Base-by-base conservation (phyloP, 2,888 invertebrate genomes). In the Nomada flava region DNA sequence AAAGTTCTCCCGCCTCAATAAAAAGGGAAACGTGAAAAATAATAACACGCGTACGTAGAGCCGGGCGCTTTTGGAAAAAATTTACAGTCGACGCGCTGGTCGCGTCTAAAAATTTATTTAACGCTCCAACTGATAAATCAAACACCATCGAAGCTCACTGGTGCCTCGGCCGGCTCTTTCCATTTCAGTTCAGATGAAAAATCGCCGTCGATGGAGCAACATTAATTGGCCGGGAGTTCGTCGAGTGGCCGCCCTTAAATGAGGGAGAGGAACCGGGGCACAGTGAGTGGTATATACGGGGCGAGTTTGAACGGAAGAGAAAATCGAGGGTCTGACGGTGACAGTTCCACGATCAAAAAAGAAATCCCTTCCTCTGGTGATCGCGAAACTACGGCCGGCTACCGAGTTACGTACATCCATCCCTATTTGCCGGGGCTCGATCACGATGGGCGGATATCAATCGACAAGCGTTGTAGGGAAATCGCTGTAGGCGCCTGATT, bases 381-480 rank as follows among this genome's bases (percentile, higher is more conserved):
- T 63, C 20, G 52, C 23, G 44, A 44, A 26, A 47, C 18, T 73
- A 23, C 29, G 63, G 29, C 23, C n/a, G 29, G 13, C 42, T 20
- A 55, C 11, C 20, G 20, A 20, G 55, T 44, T 47, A 50, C 11
- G 44, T 59, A 59, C 63, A 50, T 75, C 63, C 63, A n/a, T 69
- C 69, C 36, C 44, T 62, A 75, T 71, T 81, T 52, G 42, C 53
- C 63, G 11, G 44, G 29, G 50, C 9, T 72, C 76, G 64, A 82
- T 76, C 82, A 68, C 50, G 67, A 9, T 15, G 18, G 57, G 15
- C 69, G 83, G 82, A 78, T 86, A 88, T 83, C 87, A 86, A 89
- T 88, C 86, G 91, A 84, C 90, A 87, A 84, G 71, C 90, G 87
- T 86, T 91, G 52, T 88, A 90, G 80, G 86, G 82, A 86, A 90